Evolutionary conservation across 2,888 invertebrate genomes (phyloP).

Genomic region (Chaetogeoica ovagalla): DNA sequence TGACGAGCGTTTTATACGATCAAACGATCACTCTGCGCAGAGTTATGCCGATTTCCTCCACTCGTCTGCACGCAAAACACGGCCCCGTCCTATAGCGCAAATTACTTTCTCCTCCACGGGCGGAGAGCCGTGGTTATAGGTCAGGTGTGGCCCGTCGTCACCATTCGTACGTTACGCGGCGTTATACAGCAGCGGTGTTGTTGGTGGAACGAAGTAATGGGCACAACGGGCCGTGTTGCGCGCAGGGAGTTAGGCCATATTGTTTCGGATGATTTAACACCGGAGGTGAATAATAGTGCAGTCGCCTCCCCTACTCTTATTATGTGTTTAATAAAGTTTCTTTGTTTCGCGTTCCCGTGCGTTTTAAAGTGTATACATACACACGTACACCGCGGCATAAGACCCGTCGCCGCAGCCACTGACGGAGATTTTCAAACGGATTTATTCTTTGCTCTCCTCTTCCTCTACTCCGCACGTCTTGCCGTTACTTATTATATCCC

Average conservation of each 20-base stretch:
- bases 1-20: conserved; percentile 30
- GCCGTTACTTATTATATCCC: too few species aligned
- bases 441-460: conserved; percentile 4
- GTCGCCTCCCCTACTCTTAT: conserved; percentile 30
- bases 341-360: conserved; percentile 24
- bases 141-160: too few species aligned
- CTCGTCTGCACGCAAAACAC: too few species aligned
- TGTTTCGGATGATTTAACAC: conserved; percentile 52
- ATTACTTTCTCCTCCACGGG: conserved; percentile 40
- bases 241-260: conserved; percentile 46
- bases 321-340: conserved; percentile 53
- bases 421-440: conserved; percentile 31
- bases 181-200: too few species aligned
- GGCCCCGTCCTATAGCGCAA: too few species aligned
- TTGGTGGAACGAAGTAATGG: not conserved
- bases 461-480: not conserved
- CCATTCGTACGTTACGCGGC: too few species aligned
- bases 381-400: not conserved
- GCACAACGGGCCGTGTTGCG: conserved; percentile 20
- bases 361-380: conserved; percentile 20
- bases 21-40: not conserved
- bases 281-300: conserved; percentile 50
- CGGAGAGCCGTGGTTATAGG: too few species aligned
- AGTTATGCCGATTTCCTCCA: too few species aligned
- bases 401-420: not conserved